Base-by-base conservation (phyloP, 2,888 invertebrate genomes). In the Noctua comes region DNA sequence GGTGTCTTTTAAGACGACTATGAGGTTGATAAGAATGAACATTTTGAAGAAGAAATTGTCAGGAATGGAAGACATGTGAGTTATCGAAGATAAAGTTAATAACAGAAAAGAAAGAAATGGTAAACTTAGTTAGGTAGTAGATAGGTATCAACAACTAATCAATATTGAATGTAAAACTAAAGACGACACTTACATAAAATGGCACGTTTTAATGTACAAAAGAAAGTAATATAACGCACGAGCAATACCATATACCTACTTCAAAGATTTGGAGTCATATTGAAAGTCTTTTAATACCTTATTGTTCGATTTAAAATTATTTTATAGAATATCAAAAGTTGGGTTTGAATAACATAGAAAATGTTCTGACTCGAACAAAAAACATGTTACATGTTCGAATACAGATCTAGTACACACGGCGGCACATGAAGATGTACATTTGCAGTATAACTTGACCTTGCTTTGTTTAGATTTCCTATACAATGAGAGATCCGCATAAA, bases 331-430 rank as follows among this genome's bases (percentile, higher is more conserved):
- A 51, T 21, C 24, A 31, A 24, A 70, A 54, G 59, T 27, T 73
- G 54, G 40, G 31, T 70, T 80, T 31, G 18, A 46, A 51, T 1
- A 27, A n/a, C 3, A 68, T 46, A 18, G 57, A 27, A 59, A 74
- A 36, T 16, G 21, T 8, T 70, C 48, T 64, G 64, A 54, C 24
- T 51, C 21, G 16, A 57, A 82, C 59, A 24, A 85, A 73, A 84
- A 80, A 65, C 64, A 51, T 36, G 43, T 69, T 65, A 65, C 64
- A 51, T 36, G 43, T 69, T 65, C 13, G 48, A 51, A 79, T 69
- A 51, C 43, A 54, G n/a, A 64, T n/a, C 62, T 21, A 54, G 16
- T 24, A n/a, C n/a, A n/a, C n/a, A n/a, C n/a, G n/a, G n/a, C n/a
- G n/a, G n/a, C n/a, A n/a, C n/a, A n/a, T n/a, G n/a, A n/a, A n/a